Evolutionary conservation across 2,888 invertebrate genomes (phyloP).

Genomic region (Aproaerema taeniolella): DNA sequence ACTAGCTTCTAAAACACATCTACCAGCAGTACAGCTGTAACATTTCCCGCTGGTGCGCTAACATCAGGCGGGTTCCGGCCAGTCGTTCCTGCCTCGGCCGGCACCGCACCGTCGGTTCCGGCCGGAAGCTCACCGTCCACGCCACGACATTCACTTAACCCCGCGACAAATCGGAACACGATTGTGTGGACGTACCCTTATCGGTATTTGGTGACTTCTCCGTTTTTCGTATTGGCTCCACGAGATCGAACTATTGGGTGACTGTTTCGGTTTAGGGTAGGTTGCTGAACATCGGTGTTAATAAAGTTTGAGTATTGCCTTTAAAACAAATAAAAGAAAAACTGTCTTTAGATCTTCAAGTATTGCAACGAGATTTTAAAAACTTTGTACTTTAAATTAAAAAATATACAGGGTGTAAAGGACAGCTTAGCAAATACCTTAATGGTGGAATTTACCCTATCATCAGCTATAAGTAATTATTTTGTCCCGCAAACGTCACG

Average conservation of each 20-base stretch:
- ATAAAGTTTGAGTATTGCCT: background rate
- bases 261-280: background rate
- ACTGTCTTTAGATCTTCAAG: background rate
- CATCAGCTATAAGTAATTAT: too few relatives aligned
- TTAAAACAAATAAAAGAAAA: background rate
- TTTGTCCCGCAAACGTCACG: background rate
- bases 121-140: conserved; percentile 4
- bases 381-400: background rate
- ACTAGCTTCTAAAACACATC: too few relatives aligned
- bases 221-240: too few relatives aligned
- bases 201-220: too few relatives aligned
- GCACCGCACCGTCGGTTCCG: background rate
- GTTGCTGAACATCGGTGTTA: background rate
- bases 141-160: conserved; percentile 8
- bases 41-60: too few relatives aligned
- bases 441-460: too few relatives aligned
- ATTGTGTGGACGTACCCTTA: too few relatives aligned
- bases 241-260: too few relatives aligned
- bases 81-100: background rate
- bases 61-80: background rate
- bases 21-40: too few relatives aligned
- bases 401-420: too few relatives aligned
- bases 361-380: background rate
- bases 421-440: too few relatives aligned
- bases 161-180: conserved; percentile 8